phyloP scores from a whole-genome alignment of 2,113 vertebrate genomes.

The Microcebus jonahi region DNA sequence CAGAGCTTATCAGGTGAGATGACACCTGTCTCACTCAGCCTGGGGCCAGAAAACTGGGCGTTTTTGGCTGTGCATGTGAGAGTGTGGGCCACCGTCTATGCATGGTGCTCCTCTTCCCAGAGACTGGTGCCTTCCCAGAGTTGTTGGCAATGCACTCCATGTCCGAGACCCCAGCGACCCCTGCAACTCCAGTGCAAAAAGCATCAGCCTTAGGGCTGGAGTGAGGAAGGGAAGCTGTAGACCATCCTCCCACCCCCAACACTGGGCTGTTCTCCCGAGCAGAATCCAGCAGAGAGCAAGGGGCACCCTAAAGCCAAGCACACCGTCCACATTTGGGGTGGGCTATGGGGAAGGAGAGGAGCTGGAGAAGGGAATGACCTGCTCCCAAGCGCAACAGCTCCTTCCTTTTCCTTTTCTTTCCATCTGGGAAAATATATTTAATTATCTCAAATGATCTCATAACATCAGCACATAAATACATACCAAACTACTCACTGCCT shows the following conservation, averaged over 20 bases:
- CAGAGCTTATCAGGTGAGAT: neutral
- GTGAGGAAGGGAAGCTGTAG: neutral
- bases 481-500: neutral
- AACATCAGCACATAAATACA: neutral
- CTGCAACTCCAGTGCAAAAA: neutral
- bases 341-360: neutral
- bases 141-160: too few relatives aligned
- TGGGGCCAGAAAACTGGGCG: neutral
- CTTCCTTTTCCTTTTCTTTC: neutral
- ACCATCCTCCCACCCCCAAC: neutral
- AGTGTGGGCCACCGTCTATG: neutral
- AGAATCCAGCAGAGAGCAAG: neutral
- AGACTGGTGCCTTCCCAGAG: too few relatives aligned
- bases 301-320: fast-evolving
- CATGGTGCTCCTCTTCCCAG: neutral
- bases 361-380: neutral
- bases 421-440: neutral
- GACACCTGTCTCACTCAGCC: neutral
- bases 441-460: neutral
- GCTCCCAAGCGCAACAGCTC: neutral
- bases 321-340: fast-evolving
- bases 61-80: neutral
- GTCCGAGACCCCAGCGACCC: neutral
- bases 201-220: neutral
- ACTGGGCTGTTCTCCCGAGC: neutral